phyloP scores from a whole-genome alignment of 2,888 invertebrate genomes.

The Bombylius major region DNA sequence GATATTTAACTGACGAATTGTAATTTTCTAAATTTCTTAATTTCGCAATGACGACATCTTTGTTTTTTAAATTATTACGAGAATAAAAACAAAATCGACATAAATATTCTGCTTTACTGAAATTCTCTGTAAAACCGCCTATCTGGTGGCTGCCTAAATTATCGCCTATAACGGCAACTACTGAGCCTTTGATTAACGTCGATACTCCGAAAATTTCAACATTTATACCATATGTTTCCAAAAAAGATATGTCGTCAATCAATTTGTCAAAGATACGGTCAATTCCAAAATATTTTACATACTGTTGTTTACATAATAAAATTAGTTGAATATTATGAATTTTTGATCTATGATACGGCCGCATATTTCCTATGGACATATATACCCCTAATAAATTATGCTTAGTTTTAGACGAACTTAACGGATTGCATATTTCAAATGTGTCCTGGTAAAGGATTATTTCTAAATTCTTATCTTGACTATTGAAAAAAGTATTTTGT shows the following conservation, averaged over 20 bases:
- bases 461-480: background rate
- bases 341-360: background rate
- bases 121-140: background rate
- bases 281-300: background rate
- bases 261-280: background rate
- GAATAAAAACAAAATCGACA: too few relatives aligned
- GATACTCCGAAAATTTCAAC: background rate
- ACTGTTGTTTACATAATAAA: background rate
- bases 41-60: too few relatives aligned
- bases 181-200: background rate
- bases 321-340: background rate
- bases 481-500: background rate
- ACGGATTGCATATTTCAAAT: slow-evolving; percentile 1
- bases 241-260: background rate
- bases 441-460: background rate
- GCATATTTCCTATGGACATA: background rate
- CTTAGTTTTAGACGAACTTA: background rate
- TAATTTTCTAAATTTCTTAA: too few relatives aligned
- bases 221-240: background rate
- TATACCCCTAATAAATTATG: background rate
- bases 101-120: background rate
- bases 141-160: slow-evolving; percentile 1
- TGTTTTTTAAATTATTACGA: too few relatives aligned
- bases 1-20: too few relatives aligned
- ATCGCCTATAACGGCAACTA: background rate